phyloP scores from a whole-genome alignment of 2,113 vertebrate species.

The Chamaetylas fuelleborni region DNA sequence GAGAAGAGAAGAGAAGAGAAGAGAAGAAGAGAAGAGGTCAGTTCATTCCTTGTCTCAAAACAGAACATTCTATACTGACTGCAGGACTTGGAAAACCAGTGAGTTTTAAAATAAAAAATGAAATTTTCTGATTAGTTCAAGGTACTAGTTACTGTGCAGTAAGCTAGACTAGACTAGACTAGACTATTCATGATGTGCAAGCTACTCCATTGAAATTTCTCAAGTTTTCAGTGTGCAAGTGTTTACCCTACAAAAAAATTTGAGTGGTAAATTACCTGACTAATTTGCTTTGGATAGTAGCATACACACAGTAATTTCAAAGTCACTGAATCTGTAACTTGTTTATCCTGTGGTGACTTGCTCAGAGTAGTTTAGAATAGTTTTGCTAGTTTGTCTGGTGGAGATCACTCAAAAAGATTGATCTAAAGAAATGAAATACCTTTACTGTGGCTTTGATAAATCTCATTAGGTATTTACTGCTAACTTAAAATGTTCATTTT shows the following conservation, averaged over 20 bases:
- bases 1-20: background rate
- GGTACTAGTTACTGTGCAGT: background rate
- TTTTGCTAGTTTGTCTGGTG: background rate
- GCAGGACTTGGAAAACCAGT: background rate
- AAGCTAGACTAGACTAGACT: background rate
- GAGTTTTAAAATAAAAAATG: background rate
- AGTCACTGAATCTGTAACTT: background rate
- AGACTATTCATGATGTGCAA: background rate
- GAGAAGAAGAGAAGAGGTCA: too few relatives aligned
- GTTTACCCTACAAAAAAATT: background rate
- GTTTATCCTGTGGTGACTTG: background rate
- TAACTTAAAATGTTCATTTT: background rate
- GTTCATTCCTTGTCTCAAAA: background rate
- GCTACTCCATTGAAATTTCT: background rate
- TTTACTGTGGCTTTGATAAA: background rate
- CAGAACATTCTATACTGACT: background rate
- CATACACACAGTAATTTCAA: background rate
- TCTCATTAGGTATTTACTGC: background rate
- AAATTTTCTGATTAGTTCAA: background rate
- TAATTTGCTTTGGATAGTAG: background rate
- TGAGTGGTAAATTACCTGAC: background rate
- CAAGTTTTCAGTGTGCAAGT: background rate
- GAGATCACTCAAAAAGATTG: background rate
- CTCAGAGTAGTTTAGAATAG: background rate
- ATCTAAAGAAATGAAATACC: background rate